These are phyloP conservation scores for Apodemus sylvaticus DNA, from an alignment of 2,113 vertebrate genomes.

Conservation along the genomic window DNA sequence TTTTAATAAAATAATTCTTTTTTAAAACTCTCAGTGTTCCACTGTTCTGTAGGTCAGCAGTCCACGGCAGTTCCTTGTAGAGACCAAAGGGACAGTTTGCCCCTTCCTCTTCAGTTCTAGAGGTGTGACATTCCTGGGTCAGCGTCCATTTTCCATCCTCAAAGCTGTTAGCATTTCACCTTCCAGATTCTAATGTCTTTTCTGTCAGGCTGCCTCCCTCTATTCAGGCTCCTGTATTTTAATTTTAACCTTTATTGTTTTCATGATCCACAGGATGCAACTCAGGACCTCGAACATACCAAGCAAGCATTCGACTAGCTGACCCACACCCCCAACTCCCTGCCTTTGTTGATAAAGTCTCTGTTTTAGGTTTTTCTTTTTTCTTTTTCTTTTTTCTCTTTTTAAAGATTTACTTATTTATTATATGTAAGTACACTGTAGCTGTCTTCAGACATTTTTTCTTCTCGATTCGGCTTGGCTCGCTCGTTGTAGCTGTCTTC, in stretches of 20 bases:
- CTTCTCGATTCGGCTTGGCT: too few species aligned
- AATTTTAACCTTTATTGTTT: background rate
- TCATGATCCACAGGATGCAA: background rate
- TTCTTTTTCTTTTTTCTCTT: too few species aligned
- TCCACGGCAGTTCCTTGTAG: background rate
- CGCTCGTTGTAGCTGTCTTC: too few species aligned
- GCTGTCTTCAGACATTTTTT: too few species aligned
- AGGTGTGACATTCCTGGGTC: background rate
- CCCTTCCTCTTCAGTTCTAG: background rate
- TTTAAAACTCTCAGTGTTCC: background rate
- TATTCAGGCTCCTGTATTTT: background rate
- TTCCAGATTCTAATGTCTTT: background rate
- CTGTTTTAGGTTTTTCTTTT: too few species aligned
- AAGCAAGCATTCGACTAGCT: background rate
- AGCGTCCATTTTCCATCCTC: background rate
- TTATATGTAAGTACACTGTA: too few species aligned
- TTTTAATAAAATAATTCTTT: background rate
- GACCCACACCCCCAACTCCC: background rate
- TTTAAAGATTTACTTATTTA: too few species aligned
- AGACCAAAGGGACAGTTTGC: background rate
- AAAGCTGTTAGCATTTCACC: background rate
- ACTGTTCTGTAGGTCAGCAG: background rate
- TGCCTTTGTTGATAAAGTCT: background rate
- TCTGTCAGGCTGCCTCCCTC: background rate
- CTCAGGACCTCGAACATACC: background rate